These are phyloP conservation scores for Buceros bicornis DNA, from an alignment of 2,797 vertebrate genomes.

Conservation along the genomic window DNA sequence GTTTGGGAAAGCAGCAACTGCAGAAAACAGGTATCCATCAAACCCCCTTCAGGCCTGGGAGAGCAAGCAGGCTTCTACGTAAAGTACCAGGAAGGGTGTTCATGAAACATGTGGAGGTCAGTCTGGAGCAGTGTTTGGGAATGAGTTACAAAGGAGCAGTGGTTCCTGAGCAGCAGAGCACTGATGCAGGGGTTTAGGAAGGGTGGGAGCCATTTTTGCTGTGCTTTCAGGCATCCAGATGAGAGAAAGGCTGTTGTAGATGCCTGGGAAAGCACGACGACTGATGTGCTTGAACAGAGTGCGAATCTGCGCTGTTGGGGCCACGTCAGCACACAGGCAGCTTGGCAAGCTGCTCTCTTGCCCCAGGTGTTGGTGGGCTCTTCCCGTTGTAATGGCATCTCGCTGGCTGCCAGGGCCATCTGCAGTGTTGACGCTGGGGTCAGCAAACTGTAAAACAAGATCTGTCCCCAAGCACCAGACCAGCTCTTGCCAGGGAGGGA, in stretches of 20 bases:
- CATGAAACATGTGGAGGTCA: not conserved
- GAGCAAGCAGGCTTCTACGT: not conserved
- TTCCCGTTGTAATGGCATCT: not conserved
- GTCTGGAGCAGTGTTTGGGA: not conserved
- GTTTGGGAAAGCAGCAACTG: not conserved
- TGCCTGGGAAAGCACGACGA: not conserved
- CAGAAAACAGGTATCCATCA: not conserved
- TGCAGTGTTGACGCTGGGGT: not conserved
- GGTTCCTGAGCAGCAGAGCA: not conserved
- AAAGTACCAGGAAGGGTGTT: not conserved
- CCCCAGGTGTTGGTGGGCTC: not conserved
- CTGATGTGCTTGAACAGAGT: not conserved
- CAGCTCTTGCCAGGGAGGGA: too few relatives aligned
- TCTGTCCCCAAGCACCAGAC: not conserved
- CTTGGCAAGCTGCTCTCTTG: not conserved
- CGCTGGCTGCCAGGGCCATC: not conserved
- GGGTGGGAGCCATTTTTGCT: not conserved
- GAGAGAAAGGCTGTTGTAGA: not conserved
- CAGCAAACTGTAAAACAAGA: not conserved
- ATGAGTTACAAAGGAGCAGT: not conserved
- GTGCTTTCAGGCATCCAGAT: not conserved
- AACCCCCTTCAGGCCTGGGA: not conserved
- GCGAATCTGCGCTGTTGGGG: not conserved
- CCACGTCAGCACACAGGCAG: not conserved
- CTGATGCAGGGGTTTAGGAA: not conserved